Conservation (phyloP, 2,113 vertebrate species). For the Coptodon bakossiorum region DNA sequence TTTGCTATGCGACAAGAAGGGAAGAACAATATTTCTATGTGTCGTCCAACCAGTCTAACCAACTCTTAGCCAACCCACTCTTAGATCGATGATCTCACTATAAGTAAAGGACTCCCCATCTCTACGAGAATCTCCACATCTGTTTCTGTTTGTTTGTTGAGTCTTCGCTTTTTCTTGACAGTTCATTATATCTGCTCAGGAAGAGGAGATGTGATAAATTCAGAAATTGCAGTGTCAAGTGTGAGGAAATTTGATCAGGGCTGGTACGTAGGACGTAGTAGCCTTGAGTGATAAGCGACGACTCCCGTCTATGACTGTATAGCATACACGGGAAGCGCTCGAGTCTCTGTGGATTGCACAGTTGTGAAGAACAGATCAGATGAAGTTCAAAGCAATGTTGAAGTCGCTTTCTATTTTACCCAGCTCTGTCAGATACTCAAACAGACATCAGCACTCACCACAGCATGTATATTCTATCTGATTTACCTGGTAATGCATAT, state of each 20-base stretch:
- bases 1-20: not conserved
- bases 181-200: not conserved
- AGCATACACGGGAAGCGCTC: conserved; percentile 8
- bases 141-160: not conserved
- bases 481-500: not conserved
- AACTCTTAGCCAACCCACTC: not conserved
- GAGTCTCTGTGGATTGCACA: not conserved
- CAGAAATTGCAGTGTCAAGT: not conserved
- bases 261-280: not conserved
- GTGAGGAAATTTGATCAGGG: not conserved
- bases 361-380: conserved; percentile 6
- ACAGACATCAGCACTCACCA: not conserved
- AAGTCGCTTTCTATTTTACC: not conserved
- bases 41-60: not conserved
- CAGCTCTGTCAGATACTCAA: not conserved
- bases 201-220: not conserved
- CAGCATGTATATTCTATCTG: not conserved
- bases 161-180: not conserved
- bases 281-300: conserved; percentile 1
- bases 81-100: not conserved
- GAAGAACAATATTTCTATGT: not conserved
- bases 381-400: not conserved
- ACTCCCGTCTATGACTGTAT: not conserved
- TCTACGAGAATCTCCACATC: not conserved
- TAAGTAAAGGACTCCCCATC: not conserved